These are phyloP conservation scores for Heliconius erato DNA, from an alignment of 2,888 invertebrate genomes.

Conservation along the genomic window DNA sequence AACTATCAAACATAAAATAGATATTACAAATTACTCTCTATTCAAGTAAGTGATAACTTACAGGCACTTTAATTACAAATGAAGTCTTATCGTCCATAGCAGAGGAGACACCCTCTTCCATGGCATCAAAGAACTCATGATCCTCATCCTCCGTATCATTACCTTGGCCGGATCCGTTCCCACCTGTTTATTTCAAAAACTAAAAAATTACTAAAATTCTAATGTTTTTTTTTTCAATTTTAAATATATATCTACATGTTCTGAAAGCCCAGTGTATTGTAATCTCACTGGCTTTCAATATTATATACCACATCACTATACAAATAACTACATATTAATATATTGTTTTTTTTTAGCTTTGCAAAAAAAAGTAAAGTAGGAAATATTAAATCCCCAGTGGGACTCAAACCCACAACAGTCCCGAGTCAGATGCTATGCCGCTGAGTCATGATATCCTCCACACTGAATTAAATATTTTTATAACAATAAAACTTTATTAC, in stretches of 20 bases:
- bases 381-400: too few species aligned
- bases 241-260: neutral
- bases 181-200: conserved; percentile 65
- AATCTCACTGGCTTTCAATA: neutral
- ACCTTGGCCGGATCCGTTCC: conserved; percentile 81
- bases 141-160: conserved; percentile 89
- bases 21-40: neutral
- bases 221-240: neutral
- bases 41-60: conserved; percentile 60
- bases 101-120: conserved; percentile 83
- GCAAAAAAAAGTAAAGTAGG: too few species aligned
- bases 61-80: conserved; percentile 89
- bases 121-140: conserved; percentile 90
- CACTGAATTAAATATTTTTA: neutral
- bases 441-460: too few species aligned
- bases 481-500: neutral
- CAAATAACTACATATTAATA: too few species aligned
- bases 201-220: neutral
- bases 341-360: too few species aligned
- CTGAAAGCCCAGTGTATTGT: too few species aligned
- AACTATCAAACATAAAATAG: too few species aligned
- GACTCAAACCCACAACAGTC: too few species aligned
- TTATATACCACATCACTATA: neutral
- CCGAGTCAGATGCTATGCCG: too few species aligned
- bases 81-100: conserved; percentile 80